Base-by-base conservation (phyloP, 2,797 vertebrate species). In the Typhlichthys eigenmanni region DNA sequence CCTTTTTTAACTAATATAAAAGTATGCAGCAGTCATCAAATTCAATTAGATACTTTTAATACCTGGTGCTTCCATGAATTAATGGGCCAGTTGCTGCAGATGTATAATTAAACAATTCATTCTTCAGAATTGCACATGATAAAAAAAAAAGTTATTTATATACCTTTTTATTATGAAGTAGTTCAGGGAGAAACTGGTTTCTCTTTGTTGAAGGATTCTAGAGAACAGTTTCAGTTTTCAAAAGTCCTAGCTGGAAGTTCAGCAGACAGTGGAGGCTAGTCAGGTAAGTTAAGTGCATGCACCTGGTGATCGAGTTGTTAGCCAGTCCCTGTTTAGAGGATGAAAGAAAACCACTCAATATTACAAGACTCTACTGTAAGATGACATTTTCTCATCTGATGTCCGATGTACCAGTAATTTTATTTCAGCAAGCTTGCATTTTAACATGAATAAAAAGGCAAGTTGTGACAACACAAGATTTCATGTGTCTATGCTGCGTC, bases 371-470 rank as follows among this genome's bases (percentile, higher is more conserved):
- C 47, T 48, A 13, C 1, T 48, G 1, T 13, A 48, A 16, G 14
- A 52, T 17, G 47, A 14, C 38, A 13, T 24, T 12, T 19, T 57
- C n/a, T 57, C 50, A 54, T 24, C 17, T 13, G 13, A 17, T 13
- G 3, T 13, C 5, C 24, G 76, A 80, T 83, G 74, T 81, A 69
- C 80, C 62, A 46, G 24, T 24, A 24, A 24, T 78, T 90, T 90
- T 87, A 89, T 90, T 90, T 87, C 73, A 81, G 80, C 75, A 76
- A 64, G 68, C 84, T 79, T 85, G 83, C 64, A 72, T 51, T 79
- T 83, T 87, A 85, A 86, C 81, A 84, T 77, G 58, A 49, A 81
- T 87, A 87, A 84, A 89, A 89, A 90, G 77, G 78, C 85, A 86
- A 80, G 74, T 85, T 78, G 82, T 77, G 86, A 84, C 72, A 72